Evolutionary conservation across 2,888 invertebrate genomes (phyloP).

Genomic region (Ypsolopha sequella): DNA sequence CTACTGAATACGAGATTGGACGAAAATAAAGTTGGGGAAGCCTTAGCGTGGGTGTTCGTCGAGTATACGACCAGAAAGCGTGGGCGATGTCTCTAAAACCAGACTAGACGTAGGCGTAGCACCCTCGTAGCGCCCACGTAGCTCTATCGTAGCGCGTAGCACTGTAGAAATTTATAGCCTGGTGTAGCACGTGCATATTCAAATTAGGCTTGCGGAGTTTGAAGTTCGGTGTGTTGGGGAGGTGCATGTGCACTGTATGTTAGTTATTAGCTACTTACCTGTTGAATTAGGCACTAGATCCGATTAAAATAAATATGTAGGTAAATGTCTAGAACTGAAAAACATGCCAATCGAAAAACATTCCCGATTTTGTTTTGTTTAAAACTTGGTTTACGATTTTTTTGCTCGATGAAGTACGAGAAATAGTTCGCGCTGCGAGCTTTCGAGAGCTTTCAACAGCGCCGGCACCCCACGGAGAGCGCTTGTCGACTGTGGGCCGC

Average conservation of each 20-base stretch:
- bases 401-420: not conserved
- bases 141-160: conserved; percentile 11
- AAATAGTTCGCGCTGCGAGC: conserved; percentile 1
- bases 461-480: conserved; percentile 32
- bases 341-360: conserved; percentile 3
- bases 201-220: no score
- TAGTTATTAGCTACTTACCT: no score
- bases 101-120: conserved; percentile 61
- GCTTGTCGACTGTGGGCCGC: conserved; percentile 51
- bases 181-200: no score
- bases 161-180: no score
- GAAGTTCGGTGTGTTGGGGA: no score
- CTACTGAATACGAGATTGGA: no score
- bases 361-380: not conserved
- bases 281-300: no score
- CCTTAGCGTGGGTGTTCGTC: conserved; percentile 19
- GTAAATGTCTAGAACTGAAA: conserved; percentile 8
- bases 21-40: not conserved
- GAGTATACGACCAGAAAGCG: conserved; percentile 27
- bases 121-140: conserved; percentile 31
- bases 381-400: not conserved
- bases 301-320: no score
- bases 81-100: conserved; percentile 59
- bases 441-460: conserved; percentile 15
- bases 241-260: no score